A percentile compares a stretch with the other conserved stretches of the same genome.
phyloP scores from a whole-genome alignment of 2,888 invertebrate genomes.

The Zaprionus obscuricornis region DNA sequence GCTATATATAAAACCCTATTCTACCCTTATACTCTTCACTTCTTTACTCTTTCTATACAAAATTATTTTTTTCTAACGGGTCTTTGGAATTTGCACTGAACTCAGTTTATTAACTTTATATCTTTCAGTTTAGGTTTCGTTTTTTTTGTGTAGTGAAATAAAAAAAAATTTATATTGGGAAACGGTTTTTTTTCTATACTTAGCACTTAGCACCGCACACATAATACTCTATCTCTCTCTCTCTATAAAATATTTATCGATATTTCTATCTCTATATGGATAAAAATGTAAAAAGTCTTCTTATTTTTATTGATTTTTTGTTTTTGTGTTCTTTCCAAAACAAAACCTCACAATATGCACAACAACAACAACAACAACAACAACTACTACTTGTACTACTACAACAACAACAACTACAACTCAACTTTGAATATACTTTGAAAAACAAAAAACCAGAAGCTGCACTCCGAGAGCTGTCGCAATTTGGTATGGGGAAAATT shows the following conservation, averaged over 20 bases:
- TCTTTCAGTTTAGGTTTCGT: conserved; percentile 36
- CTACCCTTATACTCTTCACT: not conserved
- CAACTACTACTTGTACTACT: conserved; percentile 38
- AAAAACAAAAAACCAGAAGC: conserved; percentile 80
- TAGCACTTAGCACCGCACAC: conserved; percentile 51
- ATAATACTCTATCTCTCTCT: no score
- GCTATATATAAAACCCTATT: not conserved
- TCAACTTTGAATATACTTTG: conserved; percentile 44
- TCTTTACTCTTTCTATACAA: not conserved
- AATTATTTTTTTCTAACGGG: conserved; percentile 6
- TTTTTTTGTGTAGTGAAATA: not conserved
- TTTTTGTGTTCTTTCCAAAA: conserved; percentile 66
- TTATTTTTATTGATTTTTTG: conserved; percentile 65
- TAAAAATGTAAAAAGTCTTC: conserved; percentile 37
- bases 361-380: conserved; percentile 52
- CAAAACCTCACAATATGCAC: no score
- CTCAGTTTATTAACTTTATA: conserved; percentile 13
- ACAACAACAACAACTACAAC: no score
- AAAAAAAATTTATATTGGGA: conserved; percentile 1
- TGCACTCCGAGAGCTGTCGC: conserved; percentile 84
- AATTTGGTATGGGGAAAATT: conserved; percentile 83
- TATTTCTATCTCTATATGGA: conserved; percentile 43
- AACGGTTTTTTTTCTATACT: conserved; percentile 27
- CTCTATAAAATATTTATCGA: no score
- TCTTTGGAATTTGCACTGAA: conserved; percentile 44